phyloP scores from a whole-genome alignment of 1,140 invertebrate species.

The Dysdera silvatica region DNA sequence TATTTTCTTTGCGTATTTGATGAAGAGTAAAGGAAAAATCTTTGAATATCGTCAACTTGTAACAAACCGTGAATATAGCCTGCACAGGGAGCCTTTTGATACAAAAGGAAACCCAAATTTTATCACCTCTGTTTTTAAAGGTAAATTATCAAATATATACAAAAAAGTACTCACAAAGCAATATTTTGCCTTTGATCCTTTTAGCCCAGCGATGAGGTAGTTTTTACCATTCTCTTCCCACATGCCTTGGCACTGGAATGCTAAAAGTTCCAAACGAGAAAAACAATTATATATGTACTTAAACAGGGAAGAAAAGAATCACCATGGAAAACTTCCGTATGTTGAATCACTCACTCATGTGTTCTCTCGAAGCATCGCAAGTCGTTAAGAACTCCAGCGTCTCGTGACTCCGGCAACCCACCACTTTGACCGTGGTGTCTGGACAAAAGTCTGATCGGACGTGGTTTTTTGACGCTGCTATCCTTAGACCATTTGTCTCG shows the following conservation, averaged over 20 bases:
- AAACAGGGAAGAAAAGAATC: background rate
- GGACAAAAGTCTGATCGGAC: slow-evolving; percentile 27
- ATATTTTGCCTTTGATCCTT: slow-evolving; percentile 42
- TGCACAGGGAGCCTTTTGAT: no score
- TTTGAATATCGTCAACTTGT: no score
- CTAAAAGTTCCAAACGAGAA: no score
- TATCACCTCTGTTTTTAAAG: no score
- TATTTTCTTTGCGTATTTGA: no score
- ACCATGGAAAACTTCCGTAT: background rate
- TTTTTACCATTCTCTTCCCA: slow-evolving; percentile 64
- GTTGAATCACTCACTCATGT: slow-evolving; percentile 32
- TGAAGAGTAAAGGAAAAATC: no score
- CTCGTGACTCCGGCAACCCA: slow-evolving; percentile 37
- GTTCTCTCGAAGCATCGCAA: slow-evolving; percentile 37
- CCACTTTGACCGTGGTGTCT: slow-evolving; percentile 31
- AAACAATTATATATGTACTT: background rate
- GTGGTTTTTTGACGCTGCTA: slow-evolving; percentile 28
- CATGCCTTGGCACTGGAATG: slow-evolving; percentile 74
- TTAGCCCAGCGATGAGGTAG: slow-evolving; percentile 63
- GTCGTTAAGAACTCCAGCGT: slow-evolving; percentile 40
- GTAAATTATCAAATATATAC: background rate
- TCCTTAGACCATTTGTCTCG: slow-evolving; percentile 27
- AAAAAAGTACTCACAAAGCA: slow-evolving; percentile 33
- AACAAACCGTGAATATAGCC: no score
- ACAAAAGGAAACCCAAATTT: no score